Conservation (phyloP, 2,888 invertebrate species). For the Ectemnius continuus region DNA sequence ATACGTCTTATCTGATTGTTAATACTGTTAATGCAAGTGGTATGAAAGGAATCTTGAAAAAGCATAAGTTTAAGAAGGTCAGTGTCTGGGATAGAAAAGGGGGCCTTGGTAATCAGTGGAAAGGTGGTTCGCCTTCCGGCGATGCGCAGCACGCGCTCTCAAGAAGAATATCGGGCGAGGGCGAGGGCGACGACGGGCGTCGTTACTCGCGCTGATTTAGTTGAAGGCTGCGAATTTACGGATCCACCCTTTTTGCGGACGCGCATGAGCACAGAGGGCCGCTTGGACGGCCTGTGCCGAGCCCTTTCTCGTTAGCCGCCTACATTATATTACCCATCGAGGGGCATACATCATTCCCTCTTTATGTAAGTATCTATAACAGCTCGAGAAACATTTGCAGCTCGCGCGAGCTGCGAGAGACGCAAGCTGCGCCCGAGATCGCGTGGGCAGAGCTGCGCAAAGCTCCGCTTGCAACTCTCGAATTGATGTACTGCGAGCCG, state of each 20-base stretch:
- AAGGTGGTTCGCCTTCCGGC: slow-evolving; percentile 41
- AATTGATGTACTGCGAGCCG: slow-evolving; percentile 72
- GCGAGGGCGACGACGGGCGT: slow-evolving; percentile 53
- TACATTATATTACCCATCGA: slow-evolving; percentile 76
- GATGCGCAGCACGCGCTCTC: slow-evolving; percentile 20
- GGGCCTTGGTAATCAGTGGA: not conserved
- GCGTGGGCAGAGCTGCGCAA: slow-evolving; percentile 65
- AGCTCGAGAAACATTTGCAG: slow-evolving; percentile 75
- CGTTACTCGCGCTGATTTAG: slow-evolving; percentile 66
- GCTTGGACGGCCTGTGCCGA: slow-evolving; percentile 49
- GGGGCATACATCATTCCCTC: slow-evolving; percentile 75
- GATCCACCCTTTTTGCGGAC: slow-evolving; percentile 66
- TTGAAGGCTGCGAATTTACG: slow-evolving; percentile 68
- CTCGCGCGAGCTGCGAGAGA: slow-evolving; percentile 64
- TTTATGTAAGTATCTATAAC: slow-evolving; percentile 76
- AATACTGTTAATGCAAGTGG: too few species aligned
- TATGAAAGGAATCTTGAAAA: too few species aligned
- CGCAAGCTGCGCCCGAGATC: slow-evolving; percentile 45
- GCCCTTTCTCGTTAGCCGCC: slow-evolving; percentile 77
- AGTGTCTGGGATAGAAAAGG: too few species aligned
- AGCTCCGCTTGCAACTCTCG: slow-evolving; percentile 55
- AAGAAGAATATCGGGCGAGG: slow-evolving; percentile 38
- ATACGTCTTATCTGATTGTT: too few species aligned
- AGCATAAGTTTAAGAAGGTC: too few species aligned
- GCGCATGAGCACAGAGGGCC: slow-evolving; percentile 13